Base-by-base conservation (phyloP, 37 sponge, comb jelly and placozoan genomes). In the Amphimedon queenslandica region DNA sequence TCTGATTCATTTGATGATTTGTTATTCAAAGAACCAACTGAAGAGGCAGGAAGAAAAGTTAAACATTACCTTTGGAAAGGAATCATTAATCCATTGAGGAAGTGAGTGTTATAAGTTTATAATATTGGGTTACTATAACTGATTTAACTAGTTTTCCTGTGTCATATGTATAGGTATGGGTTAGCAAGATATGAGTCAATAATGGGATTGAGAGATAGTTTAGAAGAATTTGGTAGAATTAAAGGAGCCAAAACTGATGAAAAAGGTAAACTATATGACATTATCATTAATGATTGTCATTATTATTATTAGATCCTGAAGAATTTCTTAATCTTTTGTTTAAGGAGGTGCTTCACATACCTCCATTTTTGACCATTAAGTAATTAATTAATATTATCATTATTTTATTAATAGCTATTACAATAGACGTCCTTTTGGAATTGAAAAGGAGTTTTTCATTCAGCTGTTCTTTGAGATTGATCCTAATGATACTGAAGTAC, bases 321-420 rank as follows among this genome's bases (percentile, higher is more conserved):
- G 98, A 94, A 70, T 94, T 97, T 55, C 85, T 97, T 41, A 97
- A 91, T 61, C 55, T 92, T 80, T 58, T 97, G 1, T 87, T 91
- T 61, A 85, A 88, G 24, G 83, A 95, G 53, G 79, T 84, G 2
- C 43, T 69, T 3, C 70, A 69, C 39, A 42, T 69, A 23, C 28
- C 23, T 41, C 70, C 70, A 38, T 69, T 69, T 11, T 33, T 73
- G 24, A 57, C 58, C 8, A 73, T 73, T 8, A 56, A 34, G 57
- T 73, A 5, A 34, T 8, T 18, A 13, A 47, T 47, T 47, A 47
- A 18, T 47, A 8, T 18, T 47, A 18, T 47, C 8, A 18, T 47
- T 18, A 13, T 47, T 47, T 47, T 47, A 13, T 18, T 47, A 47
- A 18, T 47, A 47, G 13, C 8, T 47, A 47, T 47, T 47, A 18